Percentiles rank a stretch among this genome's conserved stretches.
These are phyloP conservation scores for Pelochelys cantorii DNA, from an alignment of 2,797 vertebrate species.

Conservation along the genomic window DNA sequence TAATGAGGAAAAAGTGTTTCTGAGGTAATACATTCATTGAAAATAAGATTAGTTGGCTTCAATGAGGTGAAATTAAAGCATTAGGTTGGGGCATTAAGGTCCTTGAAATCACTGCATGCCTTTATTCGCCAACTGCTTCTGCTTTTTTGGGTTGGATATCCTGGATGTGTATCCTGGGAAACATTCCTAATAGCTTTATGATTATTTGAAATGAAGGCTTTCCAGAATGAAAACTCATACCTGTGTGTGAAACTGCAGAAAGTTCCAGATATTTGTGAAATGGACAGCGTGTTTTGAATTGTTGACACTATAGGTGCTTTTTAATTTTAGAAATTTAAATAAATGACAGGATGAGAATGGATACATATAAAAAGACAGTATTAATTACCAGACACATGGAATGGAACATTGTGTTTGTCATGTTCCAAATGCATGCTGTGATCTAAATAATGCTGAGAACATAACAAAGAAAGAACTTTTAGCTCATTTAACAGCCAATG, in stretches of 20 bases:
- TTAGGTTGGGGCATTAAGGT: neutral
- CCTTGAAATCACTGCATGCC: constrained; percentile 8
- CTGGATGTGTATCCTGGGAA: neutral
- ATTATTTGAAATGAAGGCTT: constrained; percentile 12
- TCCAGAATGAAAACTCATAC: neutral
- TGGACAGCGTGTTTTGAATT: neutral
- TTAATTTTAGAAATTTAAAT: constrained; percentile 21
- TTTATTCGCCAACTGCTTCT: constrained; percentile 30
- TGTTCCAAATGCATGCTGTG: constrained; percentile 19
- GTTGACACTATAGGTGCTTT: neutral
- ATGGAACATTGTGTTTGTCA: neutral
- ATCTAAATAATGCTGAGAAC: constrained; percentile 29
- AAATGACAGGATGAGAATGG: rapidly evolving
- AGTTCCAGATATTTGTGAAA: neutral
- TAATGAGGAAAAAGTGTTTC: constrained; percentile 2
- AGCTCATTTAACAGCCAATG: constrained; percentile 6
- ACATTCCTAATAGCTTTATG: neutral
- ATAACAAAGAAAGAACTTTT: constrained; percentile 38
- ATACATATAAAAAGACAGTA: constrained; percentile 11
- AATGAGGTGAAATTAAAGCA: constrained; percentile 47
- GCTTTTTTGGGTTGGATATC: neutral
- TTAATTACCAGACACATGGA: constrained; percentile 29
- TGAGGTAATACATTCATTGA: constrained; percentile 2
- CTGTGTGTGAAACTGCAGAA: neutral
- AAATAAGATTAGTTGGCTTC: constrained; percentile 40